These are phyloP conservation scores for Thalpophila matura DNA, from an alignment of 2,888 invertebrate species.

Conservation along the genomic window DNA sequence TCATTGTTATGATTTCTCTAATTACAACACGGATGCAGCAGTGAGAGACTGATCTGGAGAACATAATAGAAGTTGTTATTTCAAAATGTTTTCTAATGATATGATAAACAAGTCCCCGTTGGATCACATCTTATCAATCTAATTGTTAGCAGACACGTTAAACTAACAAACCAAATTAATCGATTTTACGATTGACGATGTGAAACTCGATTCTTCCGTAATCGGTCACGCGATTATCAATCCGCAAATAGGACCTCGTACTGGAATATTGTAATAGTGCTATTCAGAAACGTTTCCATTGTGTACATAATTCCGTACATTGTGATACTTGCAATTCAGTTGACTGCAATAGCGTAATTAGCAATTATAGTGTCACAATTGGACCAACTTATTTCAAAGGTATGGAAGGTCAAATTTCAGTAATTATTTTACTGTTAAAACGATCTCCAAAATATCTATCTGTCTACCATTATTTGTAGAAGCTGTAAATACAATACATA, in stretches of 20 bases:
- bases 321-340: constrained; percentile 21
- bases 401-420: too few relatives aligned
- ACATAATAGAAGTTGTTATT: neutral
- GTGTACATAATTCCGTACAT: constrained; percentile 12
- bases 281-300: constrained; percentile 31
- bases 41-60: neutral
- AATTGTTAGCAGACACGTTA: constrained; percentile 12
- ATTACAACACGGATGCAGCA: neutral
- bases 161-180: constrained; percentile 40
- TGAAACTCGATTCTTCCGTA: constrained; percentile 48
- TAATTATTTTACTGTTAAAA: too few relatives aligned
- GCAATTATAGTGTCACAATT: constrained; percentile 30
- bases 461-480: neutral
- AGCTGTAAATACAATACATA: constrained; percentile 39
- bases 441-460: too few relatives aligned
- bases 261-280: constrained; percentile 20
- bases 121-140: constrained; percentile 24
- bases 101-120: constrained; percentile 5
- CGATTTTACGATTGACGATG: constrained; percentile 41
- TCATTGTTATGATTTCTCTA: constrained; percentile 8
- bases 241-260: constrained; percentile 26
- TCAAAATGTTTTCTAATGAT: constrained; percentile 9
- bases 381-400: neutral
- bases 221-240: constrained; percentile 52
- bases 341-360: constrained; percentile 10